Conservation (phyloP, 64 coral and sea anemone genomes). For the Stichodactyla mertensii region DNA sequence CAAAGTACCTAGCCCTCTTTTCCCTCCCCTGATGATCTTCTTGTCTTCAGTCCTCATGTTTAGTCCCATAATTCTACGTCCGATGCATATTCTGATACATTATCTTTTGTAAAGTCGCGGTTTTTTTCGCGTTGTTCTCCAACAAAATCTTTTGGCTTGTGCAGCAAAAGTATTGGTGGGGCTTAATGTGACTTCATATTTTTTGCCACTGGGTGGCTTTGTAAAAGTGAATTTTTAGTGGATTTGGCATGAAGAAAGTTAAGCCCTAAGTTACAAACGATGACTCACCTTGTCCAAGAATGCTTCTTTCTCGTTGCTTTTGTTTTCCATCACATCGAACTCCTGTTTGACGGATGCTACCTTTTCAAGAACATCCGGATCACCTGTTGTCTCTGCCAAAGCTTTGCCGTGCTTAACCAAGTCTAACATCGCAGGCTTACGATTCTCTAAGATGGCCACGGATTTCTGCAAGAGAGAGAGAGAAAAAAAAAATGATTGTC, state of each 20-base stretch:
- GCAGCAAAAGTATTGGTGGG: too few species aligned
- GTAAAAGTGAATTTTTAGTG: too few species aligned
- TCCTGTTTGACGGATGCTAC: conserved; percentile 48
- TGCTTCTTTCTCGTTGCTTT: conserved; percentile 50
- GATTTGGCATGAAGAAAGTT: not conserved
- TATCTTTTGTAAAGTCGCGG: too few species aligned
- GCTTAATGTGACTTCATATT: too few species aligned
- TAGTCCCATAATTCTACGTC: too few species aligned
- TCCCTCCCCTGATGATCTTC: too few species aligned
- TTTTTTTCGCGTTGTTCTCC: too few species aligned
- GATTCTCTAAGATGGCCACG: conserved; percentile 50
- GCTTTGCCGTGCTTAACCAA: conserved; percentile 75
- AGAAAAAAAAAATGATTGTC: not conserved
- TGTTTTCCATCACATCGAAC: conserved; percentile 49
- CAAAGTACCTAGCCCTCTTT: too few species aligned
- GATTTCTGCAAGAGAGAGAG: conserved; percentile 55
- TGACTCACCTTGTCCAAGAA: conserved; percentile 47
- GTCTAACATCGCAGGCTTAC: conserved; percentile 52
- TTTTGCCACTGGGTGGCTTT: too few species aligned
- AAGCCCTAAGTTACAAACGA: not conserved
- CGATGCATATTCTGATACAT: too few species aligned
- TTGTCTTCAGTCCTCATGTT: too few species aligned
- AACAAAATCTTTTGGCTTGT: too few species aligned
- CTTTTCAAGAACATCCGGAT: conserved; percentile 61
- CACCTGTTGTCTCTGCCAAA: conserved; percentile 70